These are phyloP conservation scores for Acrocephalus kingi DNA, from an alignment of 2,113 vertebrate species.

Conservation along the genomic window DNA sequence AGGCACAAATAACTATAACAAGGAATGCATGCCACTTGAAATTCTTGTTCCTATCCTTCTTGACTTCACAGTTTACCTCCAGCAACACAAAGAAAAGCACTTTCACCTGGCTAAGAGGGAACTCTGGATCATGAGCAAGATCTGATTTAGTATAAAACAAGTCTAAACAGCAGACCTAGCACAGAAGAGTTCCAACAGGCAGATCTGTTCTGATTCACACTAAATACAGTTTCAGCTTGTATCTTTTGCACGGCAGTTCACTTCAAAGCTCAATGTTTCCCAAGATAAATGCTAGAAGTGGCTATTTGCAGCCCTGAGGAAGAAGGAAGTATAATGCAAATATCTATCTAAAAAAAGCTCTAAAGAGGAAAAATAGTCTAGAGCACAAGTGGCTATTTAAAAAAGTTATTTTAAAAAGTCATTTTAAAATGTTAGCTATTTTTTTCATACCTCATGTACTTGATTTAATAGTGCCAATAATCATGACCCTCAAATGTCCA, in stretches of 20 bases:
- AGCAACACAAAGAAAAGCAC: not conserved
- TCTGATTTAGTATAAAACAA: not conserved
- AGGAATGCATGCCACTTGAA: not conserved
- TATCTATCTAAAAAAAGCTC: not conserved
- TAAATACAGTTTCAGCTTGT: not conserved
- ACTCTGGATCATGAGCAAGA: not conserved
- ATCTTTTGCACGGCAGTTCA: not conserved
- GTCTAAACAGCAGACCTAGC: not conserved
- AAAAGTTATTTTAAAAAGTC: not conserved
- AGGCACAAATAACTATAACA: not conserved
- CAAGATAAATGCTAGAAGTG: not conserved
- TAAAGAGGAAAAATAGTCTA: not conserved
- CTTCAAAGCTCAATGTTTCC: not conserved
- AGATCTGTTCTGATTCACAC: not conserved
- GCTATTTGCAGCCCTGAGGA: not conserved
- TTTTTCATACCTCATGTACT: not conserved
- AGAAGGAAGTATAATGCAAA: not conserved
- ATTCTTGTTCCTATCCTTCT: not conserved
- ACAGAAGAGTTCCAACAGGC: not conserved
- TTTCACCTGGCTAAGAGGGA: not conserved
- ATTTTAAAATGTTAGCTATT: not conserved
- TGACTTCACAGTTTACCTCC: not conserved
- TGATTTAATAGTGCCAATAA: not conserved
- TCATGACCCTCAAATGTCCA: not conserved
- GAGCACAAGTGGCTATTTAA: not conserved